These are phyloP conservation scores for Euplexia lucipara DNA, from an alignment of 2,888 invertebrate genomes.

Conservation along the genomic window DNA sequence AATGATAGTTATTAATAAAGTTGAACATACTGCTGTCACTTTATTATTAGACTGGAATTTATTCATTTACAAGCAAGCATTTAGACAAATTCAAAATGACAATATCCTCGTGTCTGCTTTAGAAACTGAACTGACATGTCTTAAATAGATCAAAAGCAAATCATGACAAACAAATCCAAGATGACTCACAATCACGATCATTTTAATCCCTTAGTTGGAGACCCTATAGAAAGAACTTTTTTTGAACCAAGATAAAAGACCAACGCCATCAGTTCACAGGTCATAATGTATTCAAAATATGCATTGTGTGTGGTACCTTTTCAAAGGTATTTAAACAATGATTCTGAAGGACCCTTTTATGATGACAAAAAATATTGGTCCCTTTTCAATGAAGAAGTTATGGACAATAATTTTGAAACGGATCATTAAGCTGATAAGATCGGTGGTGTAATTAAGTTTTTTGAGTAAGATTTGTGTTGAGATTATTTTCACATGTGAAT, in stretches of 20 bases:
- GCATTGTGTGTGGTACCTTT: conserved; percentile 84
- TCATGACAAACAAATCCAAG: conserved; percentile 71
- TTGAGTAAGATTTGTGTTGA: conserved; percentile 50
- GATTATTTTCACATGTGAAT: conserved; percentile 62
- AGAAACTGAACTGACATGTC: conserved; percentile 71
- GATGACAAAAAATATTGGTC: conserved; percentile 76
- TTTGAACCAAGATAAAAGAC: conserved; percentile 67
- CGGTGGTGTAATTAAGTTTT: conserved; percentile 73
- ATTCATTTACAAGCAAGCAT: conserved; percentile 7
- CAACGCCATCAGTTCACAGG: conserved; percentile 71
- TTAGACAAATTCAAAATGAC: conserved; percentile 45
- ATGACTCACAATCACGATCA: conserved; percentile 77
- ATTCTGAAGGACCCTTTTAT: conserved; percentile 78
- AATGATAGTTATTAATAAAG: neutral
- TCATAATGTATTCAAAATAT: conserved; percentile 89
- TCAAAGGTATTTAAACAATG: conserved; percentile 82
- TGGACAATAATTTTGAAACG: conserved; percentile 82
- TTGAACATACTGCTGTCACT: neutral
- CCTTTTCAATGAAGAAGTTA: conserved; percentile 72
- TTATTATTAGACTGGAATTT: neutral
- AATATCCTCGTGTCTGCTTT: conserved; percentile 54
- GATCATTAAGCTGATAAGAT: conserved; percentile 88
- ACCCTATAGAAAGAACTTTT: conserved; percentile 66
- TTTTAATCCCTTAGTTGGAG: conserved; percentile 78
- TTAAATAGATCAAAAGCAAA: conserved; percentile 61